Base-by-base conservation (phyloP, 2,888 invertebrate species). In the Dione vanillae region DNA sequence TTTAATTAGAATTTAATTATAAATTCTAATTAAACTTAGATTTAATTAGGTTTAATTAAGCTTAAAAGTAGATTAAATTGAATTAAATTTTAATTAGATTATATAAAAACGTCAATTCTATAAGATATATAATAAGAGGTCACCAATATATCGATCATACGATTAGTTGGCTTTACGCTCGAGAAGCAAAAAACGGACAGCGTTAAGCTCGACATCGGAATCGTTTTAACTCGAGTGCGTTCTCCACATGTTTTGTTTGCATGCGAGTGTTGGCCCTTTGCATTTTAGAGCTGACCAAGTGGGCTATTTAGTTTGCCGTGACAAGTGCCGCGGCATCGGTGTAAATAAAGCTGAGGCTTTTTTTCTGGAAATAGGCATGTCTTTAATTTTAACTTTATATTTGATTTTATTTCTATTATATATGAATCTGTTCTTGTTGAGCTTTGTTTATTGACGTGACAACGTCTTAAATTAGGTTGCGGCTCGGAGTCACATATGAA, bases 161-260 rank as follows among this genome's bases (percentile, higher is more conserved):
- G 78, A 76, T 77, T 75, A 75, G 76, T 78, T 76, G 74, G 74
- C 73, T 77, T 76, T 75, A 74, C 75, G 75, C 69, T 79, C 74
- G 76, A 78, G 78, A 75, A 75, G 80, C 79, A 82, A 82, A 82
- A 80, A 81, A 80, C 73, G 74, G 75, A 72, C 65, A 74, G 78
- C 77, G 76, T 76, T 71, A 74, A 75, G 77, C 27, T 68, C 79
- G 82, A 92, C 91, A 91, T 85, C 81, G 84, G 85, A 91, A 90
- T 86, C 85, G 88, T 92, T 92, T 92, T 91, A 91, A 86, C 81
- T 82, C 79, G 78, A 88, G 89, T 80, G 86, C 75, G 76, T 80
- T 79, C 83, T 82, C 76, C 73, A 78, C 71, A 71, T 75, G 78
- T 74, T 77, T 78, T 85, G 85, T 87, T 87, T 85, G 81, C 78